A percentile compares a stretch with the other conserved stretches of the same genome.
These are phyloP conservation scores for Coccyzus lansbergi DNA, from an alignment of 2,797 vertebrate genomes.

Conservation along the genomic window DNA sequence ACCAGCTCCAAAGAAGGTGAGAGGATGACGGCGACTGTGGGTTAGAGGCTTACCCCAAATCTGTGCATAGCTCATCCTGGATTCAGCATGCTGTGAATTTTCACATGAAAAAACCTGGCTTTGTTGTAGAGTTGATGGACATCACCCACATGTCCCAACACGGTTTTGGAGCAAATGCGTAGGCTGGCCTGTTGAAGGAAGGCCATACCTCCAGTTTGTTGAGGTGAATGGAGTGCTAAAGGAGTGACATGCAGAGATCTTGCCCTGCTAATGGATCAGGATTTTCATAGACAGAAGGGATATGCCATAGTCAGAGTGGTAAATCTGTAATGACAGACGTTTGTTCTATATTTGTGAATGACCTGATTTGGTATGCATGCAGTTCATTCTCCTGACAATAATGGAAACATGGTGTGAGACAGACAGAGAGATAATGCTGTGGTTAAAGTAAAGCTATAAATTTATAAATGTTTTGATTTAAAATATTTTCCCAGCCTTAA, in stretches of 20 bases:
- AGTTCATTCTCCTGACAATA: conserved; percentile 76
- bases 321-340: conserved; percentile 82
- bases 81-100: neutral
- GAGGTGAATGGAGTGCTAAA: conserved; percentile 35
- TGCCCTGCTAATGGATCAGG: conserved; percentile 65
- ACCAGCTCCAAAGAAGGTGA: neutral
- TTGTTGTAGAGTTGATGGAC: neutral
- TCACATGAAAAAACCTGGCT: neutral
- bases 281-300: conserved; percentile 76
- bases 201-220: neutral
- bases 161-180: neutral
- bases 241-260: conserved; percentile 14
- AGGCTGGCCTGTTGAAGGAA: conserved; percentile 27
- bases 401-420: conserved; percentile 75
- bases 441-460: conserved; percentile 1
- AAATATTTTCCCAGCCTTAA: conserved; percentile 31
- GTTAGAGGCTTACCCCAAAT: neutral
- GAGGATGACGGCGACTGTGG: neutral
- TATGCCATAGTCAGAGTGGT: conserved; percentile 65
- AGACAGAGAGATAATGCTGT: conserved; percentile 55
- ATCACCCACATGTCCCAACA: neutral
- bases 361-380: conserved; percentile 81
- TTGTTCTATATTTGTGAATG: conserved; percentile 81
- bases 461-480: conserved; percentile 7
- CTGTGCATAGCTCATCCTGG: neutral